These are phyloP conservation scores for Hypocryptadius cinnamomeus DNA, from an alignment of 2,113 vertebrate genomes.

Conservation along the genomic window DNA sequence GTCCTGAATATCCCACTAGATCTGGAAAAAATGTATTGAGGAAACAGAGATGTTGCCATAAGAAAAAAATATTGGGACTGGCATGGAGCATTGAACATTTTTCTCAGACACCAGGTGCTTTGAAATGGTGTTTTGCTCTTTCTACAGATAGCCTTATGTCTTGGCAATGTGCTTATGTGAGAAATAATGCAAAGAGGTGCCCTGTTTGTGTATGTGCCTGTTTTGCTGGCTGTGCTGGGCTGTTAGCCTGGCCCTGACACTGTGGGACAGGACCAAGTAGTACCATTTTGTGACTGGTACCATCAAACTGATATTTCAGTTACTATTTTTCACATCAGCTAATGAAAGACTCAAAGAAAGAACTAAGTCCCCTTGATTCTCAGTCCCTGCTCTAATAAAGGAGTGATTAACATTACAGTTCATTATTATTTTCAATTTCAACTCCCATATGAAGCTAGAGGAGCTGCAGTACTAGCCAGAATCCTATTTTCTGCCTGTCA, in stretches of 20 bases:
- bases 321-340: not conserved
- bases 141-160: not conserved
- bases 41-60: not conserved
- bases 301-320: not conserved
- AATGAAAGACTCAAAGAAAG: not conserved
- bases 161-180: not conserved
- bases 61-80: not conserved
- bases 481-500: slow-evolving; percentile 41
- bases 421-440: slow-evolving; percentile 42
- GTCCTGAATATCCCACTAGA: not conserved
- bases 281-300: not conserved
- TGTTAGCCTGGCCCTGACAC: not conserved
- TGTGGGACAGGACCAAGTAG: not conserved
- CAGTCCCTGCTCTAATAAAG: slow-evolving; percentile 31
- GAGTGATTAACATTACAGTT: slow-evolving; percentile 40
- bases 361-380: not conserved
- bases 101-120: not conserved
- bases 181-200: not conserved
- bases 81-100: not conserved
- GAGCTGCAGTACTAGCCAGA: not conserved
- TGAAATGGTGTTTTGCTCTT: not conserved
- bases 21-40: not conserved
- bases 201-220: not conserved
- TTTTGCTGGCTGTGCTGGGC: not conserved
- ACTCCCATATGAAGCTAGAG: slow-evolving; percentile 6